These are phyloP conservation scores for Ploceus nigricollis DNA, from an alignment of 2,113 vertebrate genomes.

Conservation along the genomic window DNA sequence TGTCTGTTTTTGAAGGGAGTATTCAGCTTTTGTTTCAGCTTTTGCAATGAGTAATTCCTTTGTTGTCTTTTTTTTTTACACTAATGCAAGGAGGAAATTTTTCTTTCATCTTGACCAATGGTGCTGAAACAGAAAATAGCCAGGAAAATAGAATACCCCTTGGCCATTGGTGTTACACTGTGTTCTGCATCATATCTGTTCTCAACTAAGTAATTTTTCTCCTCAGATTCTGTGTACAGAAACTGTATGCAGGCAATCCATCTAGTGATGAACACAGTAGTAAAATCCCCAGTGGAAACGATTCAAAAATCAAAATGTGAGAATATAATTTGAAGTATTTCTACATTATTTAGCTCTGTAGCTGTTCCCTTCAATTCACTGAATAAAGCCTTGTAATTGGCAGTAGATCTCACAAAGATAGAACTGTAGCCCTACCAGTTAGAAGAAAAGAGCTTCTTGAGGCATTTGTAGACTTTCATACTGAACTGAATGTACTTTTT, in stretches of 20 bases:
- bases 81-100: not conserved
- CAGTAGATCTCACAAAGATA: not conserved
- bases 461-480: not conserved
- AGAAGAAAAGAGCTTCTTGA: not conserved
- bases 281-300: not conserved
- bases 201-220: not conserved
- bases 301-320: not conserved
- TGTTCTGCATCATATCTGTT: not conserved
- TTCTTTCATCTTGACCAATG: not conserved
- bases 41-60: not conserved
- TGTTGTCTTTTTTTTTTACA: not conserved
- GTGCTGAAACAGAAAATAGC: not conserved
- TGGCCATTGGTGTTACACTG: not conserved
- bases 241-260: not conserved
- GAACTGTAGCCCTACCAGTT: not conserved
- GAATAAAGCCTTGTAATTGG: not conserved
- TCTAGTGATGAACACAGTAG: not conserved
- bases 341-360: not conserved
- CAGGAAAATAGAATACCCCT: not conserved
- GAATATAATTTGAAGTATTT: not conserved
- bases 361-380: not conserved
- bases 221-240: not conserved
- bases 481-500: not conserved
- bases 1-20: not conserved
- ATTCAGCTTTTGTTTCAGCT: not conserved